Percentiles rank a stretch among this genome's conserved stretches.
phyloP scores from a whole-genome alignment of 1,140 invertebrate species.

The Vanessa atalanta region DNA sequence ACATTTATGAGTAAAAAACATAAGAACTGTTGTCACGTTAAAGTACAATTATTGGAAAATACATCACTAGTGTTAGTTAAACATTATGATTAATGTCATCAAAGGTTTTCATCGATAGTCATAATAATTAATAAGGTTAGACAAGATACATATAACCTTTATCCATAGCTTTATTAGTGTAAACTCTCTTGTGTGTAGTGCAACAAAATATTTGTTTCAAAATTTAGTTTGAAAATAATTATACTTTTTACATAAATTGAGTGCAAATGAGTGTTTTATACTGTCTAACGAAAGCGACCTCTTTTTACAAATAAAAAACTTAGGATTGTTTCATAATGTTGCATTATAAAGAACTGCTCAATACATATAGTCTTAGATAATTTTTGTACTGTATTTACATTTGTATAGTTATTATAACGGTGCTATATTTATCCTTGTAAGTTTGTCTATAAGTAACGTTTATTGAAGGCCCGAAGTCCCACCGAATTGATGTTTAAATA shows the following conservation, averaged over 20 bases:
- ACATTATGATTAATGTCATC: background rate
- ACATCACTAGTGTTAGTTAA: background rate
- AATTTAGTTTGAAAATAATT: too few relatives aligned
- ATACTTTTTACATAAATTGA: background rate
- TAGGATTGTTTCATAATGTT: background rate
- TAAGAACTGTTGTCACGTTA: background rate
- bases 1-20: background rate
- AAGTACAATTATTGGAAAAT: constrained; percentile 6
- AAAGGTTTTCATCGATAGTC: background rate
- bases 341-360: constrained; percentile 28
- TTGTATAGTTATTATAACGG: constrained; percentile 15
- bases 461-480: constrained; percentile 34
- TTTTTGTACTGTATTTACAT: constrained; percentile 31
- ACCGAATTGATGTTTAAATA: constrained; percentile 28
- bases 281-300: background rate
- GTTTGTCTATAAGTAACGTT: constrained; percentile 3
- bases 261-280: background rate
- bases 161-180: too few relatives aligned
- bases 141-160: background rate
- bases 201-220: too few relatives aligned
- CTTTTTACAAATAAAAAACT: background rate
- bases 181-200: too few relatives aligned
- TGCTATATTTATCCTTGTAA: constrained; percentile 31
- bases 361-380: constrained; percentile 35
- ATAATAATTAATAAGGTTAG: background rate